These are phyloP conservation scores for Drosophila triauraria DNA, from an alignment of 1,140 invertebrate species.

Conservation along the genomic window DNA sequence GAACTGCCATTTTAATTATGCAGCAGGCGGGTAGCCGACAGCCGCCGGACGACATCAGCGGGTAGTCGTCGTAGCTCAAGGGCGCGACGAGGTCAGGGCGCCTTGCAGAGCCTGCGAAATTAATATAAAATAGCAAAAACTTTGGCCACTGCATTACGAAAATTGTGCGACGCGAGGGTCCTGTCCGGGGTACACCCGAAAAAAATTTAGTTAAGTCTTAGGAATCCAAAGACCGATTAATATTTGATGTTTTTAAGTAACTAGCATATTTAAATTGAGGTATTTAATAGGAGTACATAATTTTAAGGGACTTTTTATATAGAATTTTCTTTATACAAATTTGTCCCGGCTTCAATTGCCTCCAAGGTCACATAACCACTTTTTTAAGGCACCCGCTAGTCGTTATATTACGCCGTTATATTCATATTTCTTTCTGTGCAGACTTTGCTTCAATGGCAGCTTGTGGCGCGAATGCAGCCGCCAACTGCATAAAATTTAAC, in stretches of 20 bases:
- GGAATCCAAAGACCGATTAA: background rate
- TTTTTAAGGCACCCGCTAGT: background rate
- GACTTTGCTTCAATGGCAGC: slow-evolving; percentile 29
- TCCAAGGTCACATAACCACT: too few species aligned
- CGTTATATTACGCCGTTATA: background rate
- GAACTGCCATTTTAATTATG: slow-evolving; percentile 77
- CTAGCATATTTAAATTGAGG: too few species aligned
- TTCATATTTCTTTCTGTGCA: slow-evolving; percentile 5
- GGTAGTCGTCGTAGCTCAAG: slow-evolving; percentile 48
- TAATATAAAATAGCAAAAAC: slow-evolving; percentile 78
- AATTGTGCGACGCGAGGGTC: slow-evolving; percentile 28
- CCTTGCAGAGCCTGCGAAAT: slow-evolving; percentile 59
- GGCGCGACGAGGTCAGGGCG: slow-evolving; percentile 53
- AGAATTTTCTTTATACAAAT: too few species aligned
- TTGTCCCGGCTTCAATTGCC: too few species aligned
- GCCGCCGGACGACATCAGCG: slow-evolving; percentile 20
- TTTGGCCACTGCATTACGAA: slow-evolving; percentile 70
- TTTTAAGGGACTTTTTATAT: background rate
- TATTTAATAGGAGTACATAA: background rate
- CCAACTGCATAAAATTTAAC: slow-evolving; percentile 80
- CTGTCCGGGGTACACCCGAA: background rate
- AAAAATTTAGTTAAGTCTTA: background rate
- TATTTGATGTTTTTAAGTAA: too few species aligned
- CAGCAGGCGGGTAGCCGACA: slow-evolving; percentile 40
- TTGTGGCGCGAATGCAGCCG: slow-evolving; percentile 68